These are phyloP conservation scores for Eulacestoma nigropectus DNA, from an alignment of 2,113 vertebrate genomes.

Conservation along the genomic window DNA sequence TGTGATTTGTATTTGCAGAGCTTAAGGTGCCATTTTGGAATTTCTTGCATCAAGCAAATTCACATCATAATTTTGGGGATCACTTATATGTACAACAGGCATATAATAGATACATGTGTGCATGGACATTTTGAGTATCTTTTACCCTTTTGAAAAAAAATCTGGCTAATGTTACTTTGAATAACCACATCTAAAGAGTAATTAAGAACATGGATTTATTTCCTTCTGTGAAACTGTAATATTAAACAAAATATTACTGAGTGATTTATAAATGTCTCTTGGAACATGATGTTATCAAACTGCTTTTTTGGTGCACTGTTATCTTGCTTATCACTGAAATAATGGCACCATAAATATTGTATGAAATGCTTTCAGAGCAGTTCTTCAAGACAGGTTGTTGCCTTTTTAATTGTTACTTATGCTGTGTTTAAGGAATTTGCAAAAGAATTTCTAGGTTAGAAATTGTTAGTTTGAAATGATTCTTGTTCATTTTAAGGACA, in stretches of 20 bases:
- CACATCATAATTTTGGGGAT: neutral
- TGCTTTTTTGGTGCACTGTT: neutral
- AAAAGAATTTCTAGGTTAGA: neutral
- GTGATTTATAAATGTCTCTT: neutral
- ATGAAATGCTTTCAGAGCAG: neutral
- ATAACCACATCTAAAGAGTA: neutral
- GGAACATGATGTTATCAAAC: neutral
- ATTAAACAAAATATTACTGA: neutral
- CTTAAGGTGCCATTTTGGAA: neutral
- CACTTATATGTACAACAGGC: neutral
- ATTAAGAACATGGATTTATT: neutral
- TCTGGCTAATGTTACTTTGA: neutral
- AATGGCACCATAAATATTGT: neutral
- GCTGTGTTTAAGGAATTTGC: neutral
- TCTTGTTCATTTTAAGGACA: neutral
- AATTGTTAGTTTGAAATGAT: neutral
- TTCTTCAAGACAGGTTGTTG: neutral
- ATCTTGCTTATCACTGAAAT: neutral
- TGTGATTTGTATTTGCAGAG: neutral
- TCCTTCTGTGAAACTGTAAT: neutral
- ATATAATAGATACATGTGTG: neutral
- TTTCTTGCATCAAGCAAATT: neutral
- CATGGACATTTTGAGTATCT: neutral
- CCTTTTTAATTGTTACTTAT: neutral
- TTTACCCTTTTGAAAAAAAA: neutral